phyloP scores from a whole-genome alignment of 1,140 invertebrate genomes.

The Drosophila auraria region DNA sequence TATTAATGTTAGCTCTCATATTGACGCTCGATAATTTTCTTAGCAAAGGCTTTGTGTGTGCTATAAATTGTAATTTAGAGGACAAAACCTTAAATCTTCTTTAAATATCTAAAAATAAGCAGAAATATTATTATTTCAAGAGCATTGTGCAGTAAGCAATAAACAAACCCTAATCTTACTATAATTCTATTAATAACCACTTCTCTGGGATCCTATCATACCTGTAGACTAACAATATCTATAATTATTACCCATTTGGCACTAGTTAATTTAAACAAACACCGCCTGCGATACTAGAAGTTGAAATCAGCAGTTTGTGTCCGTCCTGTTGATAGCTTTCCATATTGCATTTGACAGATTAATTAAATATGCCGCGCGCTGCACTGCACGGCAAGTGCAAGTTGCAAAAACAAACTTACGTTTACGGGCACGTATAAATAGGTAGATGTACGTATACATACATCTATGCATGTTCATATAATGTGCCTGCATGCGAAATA shows the following conservation, averaged over 20 bases:
- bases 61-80: no score
- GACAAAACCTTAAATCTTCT: not conserved
- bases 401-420: conserved; percentile 28
- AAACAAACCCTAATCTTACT: not conserved
- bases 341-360: conserved; percentile 11
- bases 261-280: conserved; percentile 8
- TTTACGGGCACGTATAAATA: conserved; percentile 20
- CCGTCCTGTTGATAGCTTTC: not conserved
- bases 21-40: no score
- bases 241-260: not conserved
- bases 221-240: not conserved
- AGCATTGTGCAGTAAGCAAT: not conserved
- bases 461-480: not conserved
- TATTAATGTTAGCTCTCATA: no score
- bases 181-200: no score
- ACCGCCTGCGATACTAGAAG: not conserved
- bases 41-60: no score
- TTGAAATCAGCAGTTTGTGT: conserved; percentile 1
- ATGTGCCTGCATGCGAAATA: not conserved
- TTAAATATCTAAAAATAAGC: not conserved
- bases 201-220: no score
- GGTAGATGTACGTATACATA: not conserved
- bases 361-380: conserved; percentile 28
- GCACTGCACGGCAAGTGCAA: conserved; percentile 12
- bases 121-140: not conserved